phyloP scores from a whole-genome alignment of 2,888 invertebrate species.

The Opisthograptis luteolata region DNA sequence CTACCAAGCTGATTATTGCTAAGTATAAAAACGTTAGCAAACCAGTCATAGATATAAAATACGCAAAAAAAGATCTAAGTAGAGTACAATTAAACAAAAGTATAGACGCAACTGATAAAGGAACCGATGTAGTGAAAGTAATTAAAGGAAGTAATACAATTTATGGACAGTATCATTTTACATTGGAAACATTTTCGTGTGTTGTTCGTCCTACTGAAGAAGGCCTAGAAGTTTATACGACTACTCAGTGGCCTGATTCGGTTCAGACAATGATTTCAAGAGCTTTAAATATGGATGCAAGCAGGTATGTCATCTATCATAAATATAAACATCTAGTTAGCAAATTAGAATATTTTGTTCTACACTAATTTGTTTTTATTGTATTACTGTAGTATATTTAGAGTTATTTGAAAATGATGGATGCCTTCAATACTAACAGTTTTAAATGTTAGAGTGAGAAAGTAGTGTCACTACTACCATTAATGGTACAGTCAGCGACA shows the following conservation, averaged over 20 bases:
- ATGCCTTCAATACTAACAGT: too few species aligned
- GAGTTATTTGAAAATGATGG: too few species aligned
- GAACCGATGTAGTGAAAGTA: constrained; percentile 12
- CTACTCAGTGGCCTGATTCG: constrained; percentile 82
- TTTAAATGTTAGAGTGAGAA: too few species aligned
- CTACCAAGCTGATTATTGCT: constrained; percentile 81
- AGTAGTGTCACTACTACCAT: too few species aligned
- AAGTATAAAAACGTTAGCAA: constrained; percentile 70
- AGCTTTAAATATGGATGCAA: constrained; percentile 76
- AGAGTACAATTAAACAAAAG: constrained; percentile 9
- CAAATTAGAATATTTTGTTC: too few species aligned
- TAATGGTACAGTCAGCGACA: too few species aligned
- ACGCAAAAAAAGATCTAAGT: constrained; percentile 17
- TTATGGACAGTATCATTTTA: constrained; percentile 85
- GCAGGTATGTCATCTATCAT: constrained; percentile 63
- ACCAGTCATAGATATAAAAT: constrained; percentile 33
- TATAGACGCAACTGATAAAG: constrained; percentile 25
- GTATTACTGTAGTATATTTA: too few species aligned
- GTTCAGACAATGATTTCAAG: constrained; percentile 77
- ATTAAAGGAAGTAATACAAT: constrained; percentile 42
- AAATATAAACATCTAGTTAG: too few species aligned
- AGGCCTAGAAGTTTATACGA: constrained; percentile 83
- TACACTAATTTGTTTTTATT: too few species aligned
- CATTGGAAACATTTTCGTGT: constrained; percentile 86
- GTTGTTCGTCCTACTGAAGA: constrained; percentile 86